Evolutionary conservation across 2,888 invertebrate genomes (phyloP), one percentile per base, ranked within the genome.

Genomic region (Cyclophora punctaria): DNA sequence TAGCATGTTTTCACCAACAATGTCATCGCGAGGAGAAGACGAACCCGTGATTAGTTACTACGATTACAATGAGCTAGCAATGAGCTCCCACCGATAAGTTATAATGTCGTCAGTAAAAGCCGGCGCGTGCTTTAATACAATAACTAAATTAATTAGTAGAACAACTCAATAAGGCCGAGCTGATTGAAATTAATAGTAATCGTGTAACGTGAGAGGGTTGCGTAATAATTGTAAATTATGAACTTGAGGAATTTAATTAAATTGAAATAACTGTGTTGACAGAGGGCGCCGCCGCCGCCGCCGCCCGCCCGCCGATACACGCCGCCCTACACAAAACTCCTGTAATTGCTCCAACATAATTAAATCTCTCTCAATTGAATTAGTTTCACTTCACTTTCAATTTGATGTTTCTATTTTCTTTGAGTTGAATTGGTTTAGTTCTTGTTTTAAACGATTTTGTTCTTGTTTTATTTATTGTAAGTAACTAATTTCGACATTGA

Each of bases 181-280:
- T 48, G 41, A 45, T 46, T 33, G 3, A 44, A 49, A 46, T 34
- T 35, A 7, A n/a, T 45, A 3, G 7, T 5, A 44, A 34, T 47
- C 34, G 34, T n/a, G 41, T 20, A n/a, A 7, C 37, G 5, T n/a
- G 40, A 37, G n/a, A 41, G 43, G 48, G 46, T 40, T 45, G 35
- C 40, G 44, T 45, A 4, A n/a, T 46, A 7, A 48, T 40, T 35
- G 33, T 34, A 7, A 47, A 35, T 40, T 44, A 41, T 41, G 42
- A 42, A 37, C 49, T 42, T 45, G 48, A 52, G 59, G 60, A 64
- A 67, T 71, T 71, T 67, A 69, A 73, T 70, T 69, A 67, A 67
- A 63, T 66, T 55, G 62, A 64, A 69, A 68, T 67, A 64, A 67
- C 63, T 67, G 60, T 66, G 70, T 65, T 67, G 68, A 68, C 66